Conservation (phyloP, 2,113 vertebrate genomes). For the Ciconia maguari region DNA sequence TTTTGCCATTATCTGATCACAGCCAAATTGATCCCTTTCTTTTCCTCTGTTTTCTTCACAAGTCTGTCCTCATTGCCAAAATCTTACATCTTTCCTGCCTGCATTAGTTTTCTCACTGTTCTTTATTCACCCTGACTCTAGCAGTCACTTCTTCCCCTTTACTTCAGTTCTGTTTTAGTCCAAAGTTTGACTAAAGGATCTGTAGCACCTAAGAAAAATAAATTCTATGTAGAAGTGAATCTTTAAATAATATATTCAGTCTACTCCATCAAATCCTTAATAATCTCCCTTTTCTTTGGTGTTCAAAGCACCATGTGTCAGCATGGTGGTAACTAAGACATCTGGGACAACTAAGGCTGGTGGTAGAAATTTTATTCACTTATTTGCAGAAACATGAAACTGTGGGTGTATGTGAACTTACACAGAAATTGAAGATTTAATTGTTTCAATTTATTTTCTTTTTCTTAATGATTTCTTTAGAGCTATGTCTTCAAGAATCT, state of each 20-base stretch:
- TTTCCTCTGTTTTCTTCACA: not conserved
- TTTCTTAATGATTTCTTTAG: not conserved
- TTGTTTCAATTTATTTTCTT: not conserved
- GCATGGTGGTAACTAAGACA: not conserved
- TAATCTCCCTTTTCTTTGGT: not conserved
- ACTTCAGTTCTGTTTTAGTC: not conserved
- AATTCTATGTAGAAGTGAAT: not conserved
- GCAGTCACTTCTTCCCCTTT: not conserved
- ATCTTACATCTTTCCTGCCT: not conserved
- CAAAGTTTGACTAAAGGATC: not conserved
- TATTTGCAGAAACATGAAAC: conserved; percentile 17
- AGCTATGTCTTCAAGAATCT: not conserved
- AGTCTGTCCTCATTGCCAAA: not conserved
- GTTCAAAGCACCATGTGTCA: not conserved
- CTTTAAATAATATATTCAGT: not conserved
- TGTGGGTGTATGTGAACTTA: not conserved
- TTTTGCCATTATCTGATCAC: not conserved
- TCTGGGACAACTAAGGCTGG: not conserved
- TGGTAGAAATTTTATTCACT: not conserved
- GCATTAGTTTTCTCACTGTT: not conserved
- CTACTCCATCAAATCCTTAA: not conserved
- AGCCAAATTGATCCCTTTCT: not conserved
- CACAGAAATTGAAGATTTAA: not conserved
- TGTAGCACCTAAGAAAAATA: not conserved
- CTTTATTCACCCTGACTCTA: not conserved